Percentiles rank a stretch among this genome's conserved stretches.
phyloP scores from a whole-genome alignment of 2,797 vertebrate species.

The Siniperca scherzeri region DNA sequence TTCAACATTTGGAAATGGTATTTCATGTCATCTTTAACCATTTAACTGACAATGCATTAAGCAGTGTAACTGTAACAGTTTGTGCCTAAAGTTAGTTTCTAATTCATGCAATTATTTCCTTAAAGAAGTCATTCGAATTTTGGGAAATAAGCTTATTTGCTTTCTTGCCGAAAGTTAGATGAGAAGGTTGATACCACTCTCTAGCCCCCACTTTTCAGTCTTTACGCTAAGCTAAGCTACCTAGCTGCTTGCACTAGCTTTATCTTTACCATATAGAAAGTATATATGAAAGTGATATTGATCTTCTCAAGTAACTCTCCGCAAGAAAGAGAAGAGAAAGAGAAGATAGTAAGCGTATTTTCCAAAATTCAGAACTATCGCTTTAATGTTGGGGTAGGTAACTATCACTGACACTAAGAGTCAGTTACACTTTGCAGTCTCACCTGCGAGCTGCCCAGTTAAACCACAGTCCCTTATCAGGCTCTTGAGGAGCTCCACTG shows the following conservation, averaged over 20 bases:
- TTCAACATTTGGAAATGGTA: constrained; percentile 3
- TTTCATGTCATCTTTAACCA: background rate
- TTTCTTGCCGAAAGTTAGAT: background rate
- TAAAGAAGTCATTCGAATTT: background rate
- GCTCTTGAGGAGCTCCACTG: constrained; percentile 38
- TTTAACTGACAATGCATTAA: background rate
- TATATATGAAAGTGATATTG: too few relatives aligned
- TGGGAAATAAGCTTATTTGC: background rate
- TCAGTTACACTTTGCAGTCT: constrained; percentile 20
- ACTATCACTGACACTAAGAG: constrained; percentile 11
- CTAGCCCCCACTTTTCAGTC: too few relatives aligned
- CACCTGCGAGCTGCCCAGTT: constrained; percentile 30
- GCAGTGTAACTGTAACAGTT: background rate
- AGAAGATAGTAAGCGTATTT: rapidly evolving
- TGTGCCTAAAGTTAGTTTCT: background rate
- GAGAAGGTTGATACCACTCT: constrained; percentile 15
- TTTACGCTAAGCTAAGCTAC: background rate
- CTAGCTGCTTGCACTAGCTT: background rate
- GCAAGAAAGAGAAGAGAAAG: background rate
- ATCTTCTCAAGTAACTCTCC: background rate
- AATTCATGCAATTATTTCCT: constrained; percentile 8
- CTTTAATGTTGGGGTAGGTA: background rate
- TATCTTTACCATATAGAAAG: background rate
- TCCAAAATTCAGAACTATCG: background rate
- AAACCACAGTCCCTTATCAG: constrained; percentile 42